phyloP scores from a whole-genome alignment of 2,113 vertebrate genomes.

The Myiagra hebetior region DNA sequence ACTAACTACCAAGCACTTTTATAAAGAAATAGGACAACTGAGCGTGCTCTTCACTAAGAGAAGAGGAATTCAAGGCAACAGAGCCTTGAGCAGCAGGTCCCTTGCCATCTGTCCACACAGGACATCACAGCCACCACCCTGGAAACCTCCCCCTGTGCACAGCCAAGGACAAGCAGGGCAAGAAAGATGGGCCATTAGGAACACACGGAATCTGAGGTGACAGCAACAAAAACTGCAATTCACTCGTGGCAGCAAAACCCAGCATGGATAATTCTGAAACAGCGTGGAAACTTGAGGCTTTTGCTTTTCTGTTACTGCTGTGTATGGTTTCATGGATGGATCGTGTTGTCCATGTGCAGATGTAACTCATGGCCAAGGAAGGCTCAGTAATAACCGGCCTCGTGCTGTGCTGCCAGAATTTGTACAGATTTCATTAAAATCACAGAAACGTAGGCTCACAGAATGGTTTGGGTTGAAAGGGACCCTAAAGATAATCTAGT shows the following conservation, averaged over 20 bases:
- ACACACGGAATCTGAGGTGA: neutral
- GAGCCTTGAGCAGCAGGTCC: neutral
- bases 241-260: neutral
- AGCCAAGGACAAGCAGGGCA: accelerated
- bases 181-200: neutral
- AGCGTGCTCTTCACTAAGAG: neutral
- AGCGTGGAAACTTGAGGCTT: neutral
- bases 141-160: neutral
- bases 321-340: neutral
- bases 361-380: neutral
- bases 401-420: accelerated
- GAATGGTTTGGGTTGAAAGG: neutral
- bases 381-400: neutral
- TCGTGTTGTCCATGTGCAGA: accelerated
- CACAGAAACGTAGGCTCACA: neutral
- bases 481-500: neutral
- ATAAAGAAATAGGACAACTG: neutral
- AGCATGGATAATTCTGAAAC: neutral
- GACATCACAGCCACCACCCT: neutral
- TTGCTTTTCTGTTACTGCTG: neutral
- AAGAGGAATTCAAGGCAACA: neutral
- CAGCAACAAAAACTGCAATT: neutral
- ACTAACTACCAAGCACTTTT: neutral
- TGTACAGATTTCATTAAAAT: neutral
- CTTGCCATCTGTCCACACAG: neutral